Conservation (phyloP, 2,113 vertebrate species). For the Variabilichromis moorii region DNA sequence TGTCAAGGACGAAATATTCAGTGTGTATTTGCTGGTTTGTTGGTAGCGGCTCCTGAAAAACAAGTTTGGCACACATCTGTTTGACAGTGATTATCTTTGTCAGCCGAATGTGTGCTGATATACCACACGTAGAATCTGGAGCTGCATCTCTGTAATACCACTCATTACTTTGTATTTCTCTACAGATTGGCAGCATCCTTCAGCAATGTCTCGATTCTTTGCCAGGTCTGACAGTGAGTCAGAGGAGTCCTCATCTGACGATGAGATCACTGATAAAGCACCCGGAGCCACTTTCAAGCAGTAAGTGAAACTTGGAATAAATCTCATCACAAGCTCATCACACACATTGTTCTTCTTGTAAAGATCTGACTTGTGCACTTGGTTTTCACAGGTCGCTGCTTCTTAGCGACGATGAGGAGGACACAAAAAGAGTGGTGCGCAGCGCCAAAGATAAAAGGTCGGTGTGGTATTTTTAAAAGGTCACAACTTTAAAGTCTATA, state of each 20-base stretch:
- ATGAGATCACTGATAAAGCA: slow-evolving; percentile 82
- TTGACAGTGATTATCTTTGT: neutral
- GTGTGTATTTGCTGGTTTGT: neutral
- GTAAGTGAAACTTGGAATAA: slow-evolving; percentile 60
- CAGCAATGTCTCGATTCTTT: slow-evolving; percentile 84
- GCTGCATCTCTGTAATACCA: neutral
- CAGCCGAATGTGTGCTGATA: neutral
- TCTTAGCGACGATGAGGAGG: slow-evolving; percentile 89
- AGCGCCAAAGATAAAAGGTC: slow-evolving; percentile 91
- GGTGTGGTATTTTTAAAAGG: neutral
- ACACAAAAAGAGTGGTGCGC: slow-evolving; percentile 86
- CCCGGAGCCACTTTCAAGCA: slow-evolving; percentile 81
- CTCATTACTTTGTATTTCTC: neutral
- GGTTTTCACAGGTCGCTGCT: slow-evolving; percentile 72
- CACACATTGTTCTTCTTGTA: neutral
- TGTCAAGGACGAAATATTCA: neutral
- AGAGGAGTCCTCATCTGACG: slow-evolving; percentile 81
- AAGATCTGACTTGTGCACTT: neutral
- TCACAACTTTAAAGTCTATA: neutral
- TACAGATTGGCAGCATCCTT: slow-evolving; percentile 22
- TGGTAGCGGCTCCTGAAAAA: neutral
- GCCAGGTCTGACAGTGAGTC: slow-evolving; percentile 90
- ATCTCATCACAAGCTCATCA: neutral
- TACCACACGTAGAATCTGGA: neutral
- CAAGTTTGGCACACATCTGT: neutral